Evolutionary conservation across 1,140 invertebrate genomes (phyloP), one percentile per base, ranked within the genome.

Genomic region (Potamilus streckersoni): DNA sequence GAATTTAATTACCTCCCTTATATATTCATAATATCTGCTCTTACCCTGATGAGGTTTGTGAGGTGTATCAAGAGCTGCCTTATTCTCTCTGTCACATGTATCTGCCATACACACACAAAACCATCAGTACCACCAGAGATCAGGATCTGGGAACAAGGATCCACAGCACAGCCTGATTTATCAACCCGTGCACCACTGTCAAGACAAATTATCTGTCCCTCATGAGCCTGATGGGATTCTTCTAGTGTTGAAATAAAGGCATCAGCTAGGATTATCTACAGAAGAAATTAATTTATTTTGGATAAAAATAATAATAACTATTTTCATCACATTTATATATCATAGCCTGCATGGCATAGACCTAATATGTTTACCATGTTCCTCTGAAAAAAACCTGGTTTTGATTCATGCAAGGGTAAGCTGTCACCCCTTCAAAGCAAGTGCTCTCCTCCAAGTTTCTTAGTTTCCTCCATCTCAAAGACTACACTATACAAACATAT

Each of bases 121-220:
- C 65, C 64, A 62, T 76, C 74, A 38, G 74, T 76, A 17, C 74
- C 74, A 15, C 66, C 74, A 14, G 74, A 76, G 14, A 76, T 58
- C 13, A 76, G 57, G 17, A 5, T 64, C 38, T 49, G 38, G 38
- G 6, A 49, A 49, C 38, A 49, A 6, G 38, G 38, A 49, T 49
- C 38, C 38, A 49, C 38, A 49, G 38, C 38, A 11, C 38, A 49
- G 19, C 72, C 64, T n/a, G 8, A 17, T 19, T 58, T n/a, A 19
- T 20, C 19, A 13, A 49, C 11, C 23, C 62, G 56, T 17, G 69
- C 57, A 58, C 73, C 60, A 38, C 19, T 62, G 38, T 76, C 68
- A 13, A 76, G 38, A 59, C 61, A 76, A n/a, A 66, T 49, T 2
- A 76, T 17, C 6, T 60, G 15, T 15, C 74, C 74, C 60, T 76